Conservation (phyloP, 2,113 vertebrate genomes). For the Dunckerocampus dactyliophorus region DNA sequence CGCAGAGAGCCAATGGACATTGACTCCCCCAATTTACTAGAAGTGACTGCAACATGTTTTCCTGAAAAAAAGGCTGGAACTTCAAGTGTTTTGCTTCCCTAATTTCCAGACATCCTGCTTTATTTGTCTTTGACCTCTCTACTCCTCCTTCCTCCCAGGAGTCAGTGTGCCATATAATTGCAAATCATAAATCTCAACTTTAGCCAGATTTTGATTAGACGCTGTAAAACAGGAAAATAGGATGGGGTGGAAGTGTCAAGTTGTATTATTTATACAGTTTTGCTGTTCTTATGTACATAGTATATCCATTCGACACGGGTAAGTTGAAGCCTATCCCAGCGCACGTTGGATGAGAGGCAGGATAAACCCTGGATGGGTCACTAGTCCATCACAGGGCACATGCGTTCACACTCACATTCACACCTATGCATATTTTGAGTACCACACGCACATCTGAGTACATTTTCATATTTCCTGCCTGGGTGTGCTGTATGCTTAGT, state of each 20-base stretch:
- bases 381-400: too few relatives aligned
- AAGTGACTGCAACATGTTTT: background rate
- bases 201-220: too few relatives aligned
- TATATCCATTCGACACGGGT: too few relatives aligned
- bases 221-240: background rate
- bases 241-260: background rate
- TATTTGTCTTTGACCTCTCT: background rate
- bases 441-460: background rate
- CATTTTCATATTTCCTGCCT: background rate
- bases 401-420: too few relatives aligned
- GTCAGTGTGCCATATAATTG: background rate
- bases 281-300: too few relatives aligned
- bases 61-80: background rate
- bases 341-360: too few relatives aligned
- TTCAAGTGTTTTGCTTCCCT: background rate
- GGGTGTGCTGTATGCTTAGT: background rate
- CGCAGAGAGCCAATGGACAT: background rate
- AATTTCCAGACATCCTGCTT: background rate
- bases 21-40: background rate
- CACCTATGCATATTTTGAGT: too few relatives aligned
- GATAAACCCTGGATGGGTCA: too few relatives aligned
- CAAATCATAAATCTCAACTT: background rate
- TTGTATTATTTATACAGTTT: too few relatives aligned
- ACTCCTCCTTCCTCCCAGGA: background rate
- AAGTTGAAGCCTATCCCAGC: too few relatives aligned